Evolutionary conservation across 2,888 invertebrate genomes (phyloP), one percentile per base, ranked within the genome.

Genomic region (Eupithecia inturbata): DNA sequence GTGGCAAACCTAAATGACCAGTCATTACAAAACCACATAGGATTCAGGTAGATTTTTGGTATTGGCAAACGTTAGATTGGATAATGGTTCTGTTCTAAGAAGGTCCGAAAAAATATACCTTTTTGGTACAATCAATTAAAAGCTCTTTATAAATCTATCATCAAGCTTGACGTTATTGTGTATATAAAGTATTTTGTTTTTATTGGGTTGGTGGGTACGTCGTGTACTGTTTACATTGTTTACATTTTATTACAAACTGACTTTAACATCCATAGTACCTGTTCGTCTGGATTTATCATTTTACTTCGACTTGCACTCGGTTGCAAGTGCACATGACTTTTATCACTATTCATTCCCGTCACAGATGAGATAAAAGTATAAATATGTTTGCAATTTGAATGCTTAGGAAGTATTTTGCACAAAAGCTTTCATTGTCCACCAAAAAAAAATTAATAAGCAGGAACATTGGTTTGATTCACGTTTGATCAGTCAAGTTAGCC

Each of bases 21-120:
- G 62, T 68, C 73, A 70, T 73, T 72, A 68, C 69, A 68, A 68
- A 68, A 75, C 41, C 72, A 73, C 72, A 28, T 68, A 31, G 64
- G 33, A 72, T 71, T 67, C 66, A 45, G 70, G 49, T 62, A 68
- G 72, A 67, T 16, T 45, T 19, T 73, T 41, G 33, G 62, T 70
- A 36, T 26, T 36, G 36, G 63, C 49, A 39, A 45, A n/a, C 12
- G 26, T 70, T 67, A 31, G 36, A 49, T 39, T 31, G 26, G 10
- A 36, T 39, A 41, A 5, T 31, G 62, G 3, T 31, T 31, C 19
- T 22, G 19, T 31, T 31, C 19, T 22, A 53, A 22, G n/a, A 49
- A 49, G 22, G 22, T 53, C 22, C n/a, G 22, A 9, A 45, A 28
- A 33, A 39, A 36, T 33, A 36, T 10, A 12, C 19, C 57, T 60